Conservation (phyloP, 37 sponge, comb jelly and placozoan species). For the Crambe crambe region DNA sequence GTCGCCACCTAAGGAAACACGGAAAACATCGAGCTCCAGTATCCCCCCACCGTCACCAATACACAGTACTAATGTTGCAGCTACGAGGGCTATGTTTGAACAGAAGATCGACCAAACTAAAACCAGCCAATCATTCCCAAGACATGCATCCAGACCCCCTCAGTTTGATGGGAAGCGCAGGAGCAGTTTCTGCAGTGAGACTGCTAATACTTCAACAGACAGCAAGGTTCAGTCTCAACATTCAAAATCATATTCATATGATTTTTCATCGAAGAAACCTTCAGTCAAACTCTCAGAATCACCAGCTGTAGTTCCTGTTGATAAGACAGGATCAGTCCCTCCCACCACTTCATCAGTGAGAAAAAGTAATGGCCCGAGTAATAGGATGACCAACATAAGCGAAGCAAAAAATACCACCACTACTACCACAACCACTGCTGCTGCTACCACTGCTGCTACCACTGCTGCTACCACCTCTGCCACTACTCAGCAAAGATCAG, state of each 20-base stretch:
- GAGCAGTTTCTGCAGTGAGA: neutral
- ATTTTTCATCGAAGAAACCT: neutral
- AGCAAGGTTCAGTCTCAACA: neutral
- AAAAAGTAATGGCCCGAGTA: neutral
- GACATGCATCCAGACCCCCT: neutral
- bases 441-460: no score
- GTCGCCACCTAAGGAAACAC: neutral
- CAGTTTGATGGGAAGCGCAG: neutral
- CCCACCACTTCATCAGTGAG: neutral
- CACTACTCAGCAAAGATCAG: neutral
- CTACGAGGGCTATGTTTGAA: constrained; percentile 37
- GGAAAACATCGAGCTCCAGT: neutral
- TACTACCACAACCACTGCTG: no score
- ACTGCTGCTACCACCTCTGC: no score
- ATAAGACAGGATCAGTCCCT: neutral
- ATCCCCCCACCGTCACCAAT: neutral
- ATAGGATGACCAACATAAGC: neutral
- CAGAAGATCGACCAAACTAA: constrained; percentile 18
- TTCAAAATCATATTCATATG: neutral
- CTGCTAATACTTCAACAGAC: neutral
- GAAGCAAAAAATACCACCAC: constrained; percentile 2
- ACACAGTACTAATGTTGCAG: neutral
- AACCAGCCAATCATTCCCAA: neutral
- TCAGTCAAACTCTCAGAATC: neutral
- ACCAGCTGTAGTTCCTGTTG: neutral